Evolutionary conservation across 2,888 invertebrate genomes (phyloP), one percentile per base, ranked within the genome.

Genomic region (Tinea pellionella): DNA sequence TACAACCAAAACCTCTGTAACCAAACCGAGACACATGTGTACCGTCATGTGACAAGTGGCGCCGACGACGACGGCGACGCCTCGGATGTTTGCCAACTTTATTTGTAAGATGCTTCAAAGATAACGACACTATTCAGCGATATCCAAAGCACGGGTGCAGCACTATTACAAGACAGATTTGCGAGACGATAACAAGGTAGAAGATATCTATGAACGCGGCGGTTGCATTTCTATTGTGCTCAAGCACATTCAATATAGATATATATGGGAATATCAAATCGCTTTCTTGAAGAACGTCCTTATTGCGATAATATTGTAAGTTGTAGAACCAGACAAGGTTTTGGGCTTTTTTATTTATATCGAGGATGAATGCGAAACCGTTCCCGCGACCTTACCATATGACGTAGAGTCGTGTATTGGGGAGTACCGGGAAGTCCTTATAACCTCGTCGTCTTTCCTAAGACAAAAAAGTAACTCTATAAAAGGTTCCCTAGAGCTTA

Each of bases 41-140:
- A 69, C 68, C 62, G 63, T 64, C 63, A 68, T 65, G 64, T 64
- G 66, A 67, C 66, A 69, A 69, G 69, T 66, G 68, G 65, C 61
- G 64, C 62, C 58, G 61, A 47, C 64, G 65, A 63, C 65, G 68
- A 64, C 60, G 63, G 61, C 57, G 61, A 61, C 67, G 66, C 63
- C 65, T 67, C 68, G 69, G 69, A 71, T 67, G 64, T 64, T 64
- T 73, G 78, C 79, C 77, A 75, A 80, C 73, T 73, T 68, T 71
- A 67, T 70, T 71, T 68, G 68, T 66, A 67, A 61, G 65, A 24
- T 53, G 18, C 53, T 53, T 53, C 12, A 3, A n/a, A 57, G 57
- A 32, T 57, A 57, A 57, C 57, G 57, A 57, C 57, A 57, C 57
- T 57, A 32, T 57, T 57, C 57, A 32, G 32, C 57, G 57, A 57